Evolutionary conservation across 2,113 vertebrate genomes (phyloP).

Genomic region (Lagopus leucura): DNA sequence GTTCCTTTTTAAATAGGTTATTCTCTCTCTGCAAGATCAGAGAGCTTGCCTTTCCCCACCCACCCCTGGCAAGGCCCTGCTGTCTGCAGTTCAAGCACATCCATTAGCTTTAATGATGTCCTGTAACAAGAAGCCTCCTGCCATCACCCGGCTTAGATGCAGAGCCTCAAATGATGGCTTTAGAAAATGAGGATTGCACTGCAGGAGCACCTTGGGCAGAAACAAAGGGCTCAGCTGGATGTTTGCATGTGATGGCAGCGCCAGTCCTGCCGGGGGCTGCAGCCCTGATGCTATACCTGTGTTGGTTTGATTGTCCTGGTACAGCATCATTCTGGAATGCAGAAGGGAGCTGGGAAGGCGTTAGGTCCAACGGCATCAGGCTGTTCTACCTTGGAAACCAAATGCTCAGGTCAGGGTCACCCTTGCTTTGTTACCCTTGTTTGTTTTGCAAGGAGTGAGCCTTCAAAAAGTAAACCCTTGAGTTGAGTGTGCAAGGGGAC

Average conservation of each 20-base stretch:
- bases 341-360: neutral
- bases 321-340: neutral
- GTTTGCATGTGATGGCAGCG: accelerated
- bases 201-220: neutral
- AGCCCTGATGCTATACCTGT: neutral
- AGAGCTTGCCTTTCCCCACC: constrained; percentile 35
- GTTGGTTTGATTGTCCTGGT: neutral
- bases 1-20: constrained; percentile 60
- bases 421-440: neutral
- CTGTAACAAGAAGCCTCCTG: constrained; percentile 46
- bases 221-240: neutral
- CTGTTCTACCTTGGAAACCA: neutral
- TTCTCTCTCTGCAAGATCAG: constrained; percentile 50
- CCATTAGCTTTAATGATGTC: constrained; percentile 63
- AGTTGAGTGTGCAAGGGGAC: neutral
- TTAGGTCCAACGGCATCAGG: neutral
- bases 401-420: neutral
- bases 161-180: neutral
- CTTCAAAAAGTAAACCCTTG: neutral
- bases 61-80: neutral
- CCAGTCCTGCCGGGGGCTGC: accelerated
- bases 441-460: neutral
- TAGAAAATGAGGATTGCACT: neutral
- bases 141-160: constrained; percentile 5
- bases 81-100: constrained; percentile 11